phyloP scores from a whole-genome alignment of 1,140 invertebrate genomes.

The Ylistrum balloti region DNA sequence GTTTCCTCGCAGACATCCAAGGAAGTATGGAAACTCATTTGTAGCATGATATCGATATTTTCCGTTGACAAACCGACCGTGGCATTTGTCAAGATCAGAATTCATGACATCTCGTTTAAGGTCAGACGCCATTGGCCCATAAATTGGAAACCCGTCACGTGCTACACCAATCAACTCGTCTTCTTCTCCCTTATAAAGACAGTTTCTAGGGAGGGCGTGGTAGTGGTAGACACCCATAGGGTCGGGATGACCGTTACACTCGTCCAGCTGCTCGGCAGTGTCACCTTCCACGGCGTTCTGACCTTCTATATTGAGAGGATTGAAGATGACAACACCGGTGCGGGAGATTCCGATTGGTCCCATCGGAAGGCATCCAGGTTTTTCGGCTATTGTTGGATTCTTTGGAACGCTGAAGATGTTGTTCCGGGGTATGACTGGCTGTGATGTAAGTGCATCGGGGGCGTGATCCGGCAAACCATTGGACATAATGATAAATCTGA shows the following conservation, averaged over 20 bases:
- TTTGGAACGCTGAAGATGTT: conserved; percentile 51
- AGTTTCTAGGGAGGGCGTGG: conserved; percentile 57
- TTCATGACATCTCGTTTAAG: conserved; percentile 22
- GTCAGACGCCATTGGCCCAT: conserved; percentile 49
- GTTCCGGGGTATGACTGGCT: conserved; percentile 41
- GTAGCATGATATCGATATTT: conserved; percentile 55
- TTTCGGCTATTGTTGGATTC: background rate
- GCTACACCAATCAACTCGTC: conserved; percentile 61
- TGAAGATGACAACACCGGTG: conserved; percentile 56
- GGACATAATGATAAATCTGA: conserved; percentile 44
- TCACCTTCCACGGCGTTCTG: conserved; percentile 54
- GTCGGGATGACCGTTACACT: conserved; percentile 56
- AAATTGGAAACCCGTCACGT: conserved; percentile 59
- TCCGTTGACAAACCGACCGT: conserved; percentile 52
- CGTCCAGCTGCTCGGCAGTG: conserved; percentile 51
- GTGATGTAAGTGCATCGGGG: conserved; percentile 42
- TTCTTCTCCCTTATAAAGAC: conserved; percentile 51
- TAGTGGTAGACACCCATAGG: conserved; percentile 54
- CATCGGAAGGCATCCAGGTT: conserved; percentile 50
- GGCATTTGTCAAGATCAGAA: conserved; percentile 54
- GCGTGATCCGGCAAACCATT: conserved; percentile 58
- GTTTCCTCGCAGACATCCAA: conserved; percentile 45
- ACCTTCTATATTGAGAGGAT: conserved; percentile 37
- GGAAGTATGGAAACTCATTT: conserved; percentile 50
- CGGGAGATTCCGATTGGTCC: conserved; percentile 54